Conservation (phyloP, 2,113 vertebrate genomes). For the Acrocephalus arundinaceus region DNA sequence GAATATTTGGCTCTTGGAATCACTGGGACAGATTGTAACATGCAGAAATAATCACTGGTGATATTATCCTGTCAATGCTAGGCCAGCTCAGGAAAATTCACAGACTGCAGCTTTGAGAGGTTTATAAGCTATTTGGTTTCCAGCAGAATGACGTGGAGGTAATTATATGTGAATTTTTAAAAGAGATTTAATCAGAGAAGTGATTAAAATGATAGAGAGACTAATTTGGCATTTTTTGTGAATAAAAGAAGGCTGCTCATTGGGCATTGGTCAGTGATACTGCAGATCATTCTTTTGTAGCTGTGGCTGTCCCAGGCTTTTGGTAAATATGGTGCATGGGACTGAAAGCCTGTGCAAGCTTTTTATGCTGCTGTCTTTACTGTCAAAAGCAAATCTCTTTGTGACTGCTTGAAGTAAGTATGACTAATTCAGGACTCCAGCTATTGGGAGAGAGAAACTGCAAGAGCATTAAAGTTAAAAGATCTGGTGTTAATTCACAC, state of each 20-base stretch:
- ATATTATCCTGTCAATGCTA: neutral
- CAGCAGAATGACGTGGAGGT: neutral
- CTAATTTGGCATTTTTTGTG: neutral
- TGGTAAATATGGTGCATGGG: neutral
- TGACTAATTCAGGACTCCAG: neutral
- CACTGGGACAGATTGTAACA: neutral
- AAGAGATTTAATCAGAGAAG: neutral
- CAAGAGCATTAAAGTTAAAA: neutral
- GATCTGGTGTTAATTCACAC: neutral
- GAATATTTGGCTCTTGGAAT: neutral
- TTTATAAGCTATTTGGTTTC: neutral
- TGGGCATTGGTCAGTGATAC: neutral
- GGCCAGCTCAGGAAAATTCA: neutral
- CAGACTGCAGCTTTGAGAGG: neutral
- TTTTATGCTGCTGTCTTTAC: neutral
- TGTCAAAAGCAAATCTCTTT: constrained; percentile 8
- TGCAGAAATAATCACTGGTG: neutral
- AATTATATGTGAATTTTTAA: neutral
- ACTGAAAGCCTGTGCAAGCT: neutral
- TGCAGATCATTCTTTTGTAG: neutral
- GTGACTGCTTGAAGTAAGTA: neutral
- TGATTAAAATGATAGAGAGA: neutral
- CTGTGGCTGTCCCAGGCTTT: neutral
- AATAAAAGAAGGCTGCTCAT: neutral
- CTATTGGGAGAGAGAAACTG: neutral